Conservation (phyloP, 1,140 invertebrate species). For the Leptinotarsa undecemlineata region DNA sequence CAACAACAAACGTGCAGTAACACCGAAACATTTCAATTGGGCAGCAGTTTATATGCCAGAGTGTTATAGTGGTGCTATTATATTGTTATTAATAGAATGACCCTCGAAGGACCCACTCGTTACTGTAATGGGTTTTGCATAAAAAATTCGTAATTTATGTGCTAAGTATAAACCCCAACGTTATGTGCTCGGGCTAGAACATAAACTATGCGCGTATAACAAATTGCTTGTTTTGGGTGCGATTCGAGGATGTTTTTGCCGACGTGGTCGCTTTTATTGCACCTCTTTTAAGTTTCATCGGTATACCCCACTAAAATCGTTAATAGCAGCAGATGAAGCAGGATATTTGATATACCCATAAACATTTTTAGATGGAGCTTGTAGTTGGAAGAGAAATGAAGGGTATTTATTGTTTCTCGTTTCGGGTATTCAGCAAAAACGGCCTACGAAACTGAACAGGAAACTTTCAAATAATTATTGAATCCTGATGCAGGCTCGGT, state of each 20-base stretch:
- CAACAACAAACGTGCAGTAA: background rate
- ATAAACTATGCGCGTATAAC: constrained; percentile 30
- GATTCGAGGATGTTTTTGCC: constrained; percentile 9
- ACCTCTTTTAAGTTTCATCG: constrained; percentile 6
- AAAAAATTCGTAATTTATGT: constrained; percentile 41
- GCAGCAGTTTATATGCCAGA: constrained; percentile 5
- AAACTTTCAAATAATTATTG: too few relatives aligned
- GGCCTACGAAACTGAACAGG: too few relatives aligned
- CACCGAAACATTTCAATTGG: constrained; percentile 1
- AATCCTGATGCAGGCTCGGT: too few relatives aligned
- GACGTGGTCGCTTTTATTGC: background rate
- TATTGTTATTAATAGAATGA: constrained; percentile 43
- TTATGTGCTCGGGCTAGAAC: constrained; percentile 30
- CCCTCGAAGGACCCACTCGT: constrained; percentile 37
- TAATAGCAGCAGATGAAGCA: background rate
- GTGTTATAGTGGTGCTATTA: constrained; percentile 28
- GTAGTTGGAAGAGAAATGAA: background rate
- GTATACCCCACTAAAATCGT: background rate
- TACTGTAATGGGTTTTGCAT: constrained; percentile 36
- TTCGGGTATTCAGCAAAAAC: too few relatives aligned
- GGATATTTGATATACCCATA: background rate
- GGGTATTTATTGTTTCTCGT: background rate
- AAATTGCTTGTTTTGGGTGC: constrained; percentile 19
- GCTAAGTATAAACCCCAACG: constrained; percentile 32
- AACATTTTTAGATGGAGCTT: background rate